Base-by-base conservation (phyloP, 2,797 vertebrate species). In the Aphelocoma californica region DNA sequence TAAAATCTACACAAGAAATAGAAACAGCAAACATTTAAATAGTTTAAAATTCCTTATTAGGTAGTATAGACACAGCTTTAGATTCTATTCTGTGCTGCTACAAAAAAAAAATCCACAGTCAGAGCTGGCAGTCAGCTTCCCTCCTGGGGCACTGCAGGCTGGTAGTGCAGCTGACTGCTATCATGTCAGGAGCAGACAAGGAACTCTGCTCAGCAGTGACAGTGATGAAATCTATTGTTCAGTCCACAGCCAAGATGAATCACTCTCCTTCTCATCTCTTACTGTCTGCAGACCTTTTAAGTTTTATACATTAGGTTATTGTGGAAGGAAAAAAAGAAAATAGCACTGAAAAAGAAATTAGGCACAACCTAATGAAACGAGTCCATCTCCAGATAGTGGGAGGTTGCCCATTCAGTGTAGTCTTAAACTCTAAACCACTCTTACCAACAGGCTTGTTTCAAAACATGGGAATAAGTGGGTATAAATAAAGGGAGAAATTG, bases 231-330 rank as follows among this genome's bases (percentile, higher is more conserved):
- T 90, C 91, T 92, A 91, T 91, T 95, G 87, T 80, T 92, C 93
- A 89, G 72, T 69, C 82, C 84, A 64, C 72, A 47, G 80, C 82
- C 93, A 90, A 91, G 88, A 95, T 58, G 91, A 97, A 97, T 96
- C 83, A 80, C 90, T 91, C 61, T 32, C 47, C 81, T 86, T 87
- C 88, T 92, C 77, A 79, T 60, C 73, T 93, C 77, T 66, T 47
- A 44, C 38, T 28, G 61, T 72, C 88, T 82, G 84, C 56, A 87
- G 65, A 77, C 36, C 75, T 94, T 90, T 77, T 71, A 84, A 91
- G 91, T 83, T 84, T 89, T 71, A 44, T 80, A 71, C 53, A 71
- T 83, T 51, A 61, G 32, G 40, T 44, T 74, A 62, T 47, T 31
- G 40, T 58, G 87, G 32, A 85, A 83, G 21, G 29, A 50, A 36